Evolutionary conservation across 2,888 invertebrate genomes (phyloP).

Genomic region (Noctua pronuba): DNA sequence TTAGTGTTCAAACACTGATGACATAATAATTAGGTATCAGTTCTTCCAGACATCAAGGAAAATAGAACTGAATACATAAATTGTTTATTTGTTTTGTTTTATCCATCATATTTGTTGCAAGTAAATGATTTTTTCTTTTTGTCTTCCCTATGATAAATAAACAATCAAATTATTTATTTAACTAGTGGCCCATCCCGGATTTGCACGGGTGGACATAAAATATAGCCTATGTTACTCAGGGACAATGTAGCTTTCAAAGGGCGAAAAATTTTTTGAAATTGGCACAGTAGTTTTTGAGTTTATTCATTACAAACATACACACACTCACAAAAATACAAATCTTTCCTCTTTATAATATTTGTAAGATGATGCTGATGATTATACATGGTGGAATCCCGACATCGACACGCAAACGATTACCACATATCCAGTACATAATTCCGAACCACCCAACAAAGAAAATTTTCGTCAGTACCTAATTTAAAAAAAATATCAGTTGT

Average conservation of each 20-base stretch:
- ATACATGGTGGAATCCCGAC: too few relatives aligned
- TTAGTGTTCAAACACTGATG: constrained; percentile 15
- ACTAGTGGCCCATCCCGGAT: too few relatives aligned
- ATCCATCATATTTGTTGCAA: background rate
- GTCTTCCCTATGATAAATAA: background rate
- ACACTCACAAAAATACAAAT: too few relatives aligned
- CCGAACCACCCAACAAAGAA: background rate
- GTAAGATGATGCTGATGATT: too few relatives aligned
- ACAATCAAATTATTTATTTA: background rate
- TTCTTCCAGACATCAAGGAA: background rate
- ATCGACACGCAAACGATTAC: background rate
- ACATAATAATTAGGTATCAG: constrained; percentile 12
- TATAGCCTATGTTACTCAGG: too few relatives aligned
- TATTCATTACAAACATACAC: too few relatives aligned
- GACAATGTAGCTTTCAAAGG: too few relatives aligned
- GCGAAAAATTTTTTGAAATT: too few relatives aligned
- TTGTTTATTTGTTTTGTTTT: background rate
- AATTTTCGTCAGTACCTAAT: too few relatives aligned
- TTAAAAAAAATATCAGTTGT: background rate
- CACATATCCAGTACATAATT: background rate
- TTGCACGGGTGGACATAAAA: too few relatives aligned
- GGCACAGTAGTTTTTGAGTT: too few relatives aligned
- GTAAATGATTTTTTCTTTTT: background rate
- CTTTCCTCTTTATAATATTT: too few relatives aligned
- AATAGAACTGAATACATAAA: background rate